phyloP scores from a whole-genome alignment of 2,797 vertebrate species.

The Falco columbarius region DNA sequence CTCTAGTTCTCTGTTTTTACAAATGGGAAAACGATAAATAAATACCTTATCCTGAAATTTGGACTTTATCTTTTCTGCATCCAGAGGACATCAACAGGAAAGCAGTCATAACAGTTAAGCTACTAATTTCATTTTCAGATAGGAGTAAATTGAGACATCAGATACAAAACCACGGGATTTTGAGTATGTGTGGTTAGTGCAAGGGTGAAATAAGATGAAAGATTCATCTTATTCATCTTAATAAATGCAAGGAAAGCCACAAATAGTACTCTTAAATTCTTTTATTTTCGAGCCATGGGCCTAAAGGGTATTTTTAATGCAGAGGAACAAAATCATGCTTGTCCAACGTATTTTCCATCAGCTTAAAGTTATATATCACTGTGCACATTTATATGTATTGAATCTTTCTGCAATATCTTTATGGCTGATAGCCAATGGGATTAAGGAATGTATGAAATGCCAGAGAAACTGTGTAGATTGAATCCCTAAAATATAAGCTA shows the following conservation, averaged over 20 bases:
- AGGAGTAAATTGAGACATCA: slow-evolving; percentile 29
- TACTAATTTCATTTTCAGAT: slow-evolving; percentile 58
- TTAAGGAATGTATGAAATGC: not conserved
- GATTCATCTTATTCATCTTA: slow-evolving; percentile 56
- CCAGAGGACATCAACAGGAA: not conserved
- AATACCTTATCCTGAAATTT: slow-evolving; percentile 10
- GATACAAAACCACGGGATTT: slow-evolving; percentile 53
- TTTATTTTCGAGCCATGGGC: slow-evolving; percentile 49
- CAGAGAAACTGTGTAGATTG: not conserved
- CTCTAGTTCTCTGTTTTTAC: not conserved
- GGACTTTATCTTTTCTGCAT: not conserved
- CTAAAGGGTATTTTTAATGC: slow-evolving; percentile 64
- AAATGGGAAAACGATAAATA: slow-evolving; percentile 9
- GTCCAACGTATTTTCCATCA: slow-evolving; percentile 62
- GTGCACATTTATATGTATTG: slow-evolving; percentile 4
- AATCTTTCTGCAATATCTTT: slow-evolving; percentile 4
- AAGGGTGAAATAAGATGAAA: slow-evolving; percentile 57
- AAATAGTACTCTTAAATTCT: slow-evolving; percentile 58
- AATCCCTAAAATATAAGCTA: not conserved
- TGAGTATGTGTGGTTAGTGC: slow-evolving; percentile 52
- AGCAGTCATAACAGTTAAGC: slow-evolving; percentile 10
- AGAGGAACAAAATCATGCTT: slow-evolving; percentile 55
- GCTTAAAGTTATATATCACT: slow-evolving; percentile 36
- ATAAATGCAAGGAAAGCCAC: slow-evolving; percentile 52
- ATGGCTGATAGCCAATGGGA: not conserved